Conservation (phyloP, 37 sponge, comb jelly and placozoan species). For the Chondrosia reniformis region DNA sequence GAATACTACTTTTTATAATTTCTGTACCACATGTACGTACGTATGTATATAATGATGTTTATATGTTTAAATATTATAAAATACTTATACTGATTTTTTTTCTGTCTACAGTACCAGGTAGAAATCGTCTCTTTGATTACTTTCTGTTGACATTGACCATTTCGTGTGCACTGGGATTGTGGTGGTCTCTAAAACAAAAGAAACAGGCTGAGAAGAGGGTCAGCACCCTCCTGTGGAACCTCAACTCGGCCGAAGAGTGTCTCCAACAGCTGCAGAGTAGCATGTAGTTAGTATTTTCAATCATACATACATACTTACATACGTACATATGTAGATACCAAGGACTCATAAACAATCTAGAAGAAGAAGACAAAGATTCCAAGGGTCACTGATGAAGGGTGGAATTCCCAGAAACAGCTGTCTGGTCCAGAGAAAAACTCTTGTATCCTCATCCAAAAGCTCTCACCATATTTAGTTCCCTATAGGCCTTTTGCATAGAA, state of each 20-base stretch:
- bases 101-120: not conserved
- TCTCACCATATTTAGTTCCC: too few species aligned
- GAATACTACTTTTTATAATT: not conserved
- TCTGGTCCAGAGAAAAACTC: too few species aligned
- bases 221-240: conserved; percentile 55
- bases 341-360: too few species aligned
- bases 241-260: conserved; percentile 17
- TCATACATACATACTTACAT: too few species aligned
- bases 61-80: not conserved
- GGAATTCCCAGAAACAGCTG: too few species aligned
- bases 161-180: not conserved
- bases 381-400: too few species aligned
- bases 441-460: too few species aligned
- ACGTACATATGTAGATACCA: too few species aligned
- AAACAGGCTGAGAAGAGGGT: conserved; percentile 22
- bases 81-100: not conserved
- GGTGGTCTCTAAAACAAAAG: not conserved
- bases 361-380: too few species aligned
- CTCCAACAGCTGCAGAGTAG: not conserved
- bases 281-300: conserved; percentile 17
- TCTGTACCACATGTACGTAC: not conserved
- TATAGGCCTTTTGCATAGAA: too few species aligned
- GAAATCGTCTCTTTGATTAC: conserved; percentile 24
- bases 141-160: not conserved
- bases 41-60: not conserved